A percentile compares a stretch with the other conserved stretches of the same genome.
These are phyloP conservation scores for Tympanoctomys barrerae DNA, from an alignment of 2,797 vertebrate genomes.

Conservation along the genomic window DNA sequence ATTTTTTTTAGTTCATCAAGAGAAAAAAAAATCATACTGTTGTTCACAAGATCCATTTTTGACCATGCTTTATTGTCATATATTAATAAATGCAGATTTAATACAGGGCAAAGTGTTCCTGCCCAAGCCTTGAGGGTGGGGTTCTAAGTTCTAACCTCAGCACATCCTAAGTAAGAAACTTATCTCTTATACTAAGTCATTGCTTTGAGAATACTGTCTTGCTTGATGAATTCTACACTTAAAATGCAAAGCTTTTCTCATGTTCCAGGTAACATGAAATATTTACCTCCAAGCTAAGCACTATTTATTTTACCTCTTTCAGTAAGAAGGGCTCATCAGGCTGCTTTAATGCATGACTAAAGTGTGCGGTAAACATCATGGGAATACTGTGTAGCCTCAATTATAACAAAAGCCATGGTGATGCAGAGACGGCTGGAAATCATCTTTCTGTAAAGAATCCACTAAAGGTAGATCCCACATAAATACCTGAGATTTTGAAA, in stretches of 20 bases:
- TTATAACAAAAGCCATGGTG: slow-evolving; percentile 9
- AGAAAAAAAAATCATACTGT: not conserved
- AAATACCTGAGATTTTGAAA: not conserved
- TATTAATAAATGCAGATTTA: slow-evolving; percentile 2
- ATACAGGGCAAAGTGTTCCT: not conserved
- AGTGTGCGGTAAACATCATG: slow-evolving; percentile 44
- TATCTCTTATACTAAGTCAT: not conserved
- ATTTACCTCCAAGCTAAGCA: not conserved
- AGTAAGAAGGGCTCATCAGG: slow-evolving; percentile 18
- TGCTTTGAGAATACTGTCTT: not conserved
- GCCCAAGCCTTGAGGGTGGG: not conserved
- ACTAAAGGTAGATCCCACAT: not conserved
- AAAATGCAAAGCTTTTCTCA: slow-evolving; percentile 28
- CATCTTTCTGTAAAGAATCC: slow-evolving; percentile 34
- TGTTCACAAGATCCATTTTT: not conserved
- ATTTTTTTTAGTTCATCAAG: not conserved
- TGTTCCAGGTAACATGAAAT: slow-evolving; percentile 40
- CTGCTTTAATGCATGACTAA: slow-evolving; percentile 40
- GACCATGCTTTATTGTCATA: not conserved
- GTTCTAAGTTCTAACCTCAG: not conserved
- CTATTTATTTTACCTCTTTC: slow-evolving; percentile 58
- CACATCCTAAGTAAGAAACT: not conserved
- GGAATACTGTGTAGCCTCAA: slow-evolving; percentile 1
- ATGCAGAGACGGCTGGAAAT: slow-evolving; percentile 3
- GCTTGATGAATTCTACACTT: slow-evolving; percentile 45